Conservation (phyloP, 2,797 vertebrate species). For the Alectoris magna region DNA sequence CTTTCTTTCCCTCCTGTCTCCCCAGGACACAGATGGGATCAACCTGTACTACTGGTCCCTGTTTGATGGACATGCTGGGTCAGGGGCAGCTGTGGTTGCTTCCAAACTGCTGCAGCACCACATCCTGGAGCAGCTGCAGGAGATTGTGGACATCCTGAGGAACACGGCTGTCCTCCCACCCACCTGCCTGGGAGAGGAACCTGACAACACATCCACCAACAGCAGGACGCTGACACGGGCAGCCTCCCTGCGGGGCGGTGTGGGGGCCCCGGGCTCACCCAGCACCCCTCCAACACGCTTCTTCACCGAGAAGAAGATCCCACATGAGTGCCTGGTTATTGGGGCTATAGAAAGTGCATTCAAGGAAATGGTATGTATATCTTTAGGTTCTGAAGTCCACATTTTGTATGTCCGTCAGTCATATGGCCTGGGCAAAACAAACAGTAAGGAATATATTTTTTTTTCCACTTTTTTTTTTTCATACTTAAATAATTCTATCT, state of each 20-base stretch:
- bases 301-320: slow-evolving; percentile 96
- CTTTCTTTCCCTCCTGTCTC: slow-evolving; percentile 23
- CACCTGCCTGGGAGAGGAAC: slow-evolving; percentile 92
- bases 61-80: slow-evolving; percentile 96
- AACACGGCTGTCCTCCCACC: slow-evolving; percentile 85
- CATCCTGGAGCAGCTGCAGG: slow-evolving; percentile 91
- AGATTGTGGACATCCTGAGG: slow-evolving; percentile 90
- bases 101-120: slow-evolving; percentile 93
- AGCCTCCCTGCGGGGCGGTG: slow-evolving; percentile 88
- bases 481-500: not conserved
- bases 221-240: slow-evolving; percentile 90
- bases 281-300: slow-evolving; percentile 90
- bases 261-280: slow-evolving; percentile 90
- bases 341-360: slow-evolving; percentile 97
- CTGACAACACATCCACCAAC: slow-evolving; percentile 77
- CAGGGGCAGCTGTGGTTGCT: slow-evolving; percentile 91
- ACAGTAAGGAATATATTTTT: not conserved
- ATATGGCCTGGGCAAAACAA: not conserved
- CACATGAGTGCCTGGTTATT: slow-evolving; percentile 92
- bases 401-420: not conserved
- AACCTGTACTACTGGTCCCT: slow-evolving; percentile 94
- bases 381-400: not conserved
- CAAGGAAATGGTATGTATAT: slow-evolving; percentile 92
- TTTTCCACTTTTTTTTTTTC: not conserved
- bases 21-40: slow-evolving; percentile 86